Percentiles rank a stretch among this genome's conserved stretches.
Conservation (phyloP, 2,113 vertebrate genomes). For the Zosterops lateralis region DNA sequence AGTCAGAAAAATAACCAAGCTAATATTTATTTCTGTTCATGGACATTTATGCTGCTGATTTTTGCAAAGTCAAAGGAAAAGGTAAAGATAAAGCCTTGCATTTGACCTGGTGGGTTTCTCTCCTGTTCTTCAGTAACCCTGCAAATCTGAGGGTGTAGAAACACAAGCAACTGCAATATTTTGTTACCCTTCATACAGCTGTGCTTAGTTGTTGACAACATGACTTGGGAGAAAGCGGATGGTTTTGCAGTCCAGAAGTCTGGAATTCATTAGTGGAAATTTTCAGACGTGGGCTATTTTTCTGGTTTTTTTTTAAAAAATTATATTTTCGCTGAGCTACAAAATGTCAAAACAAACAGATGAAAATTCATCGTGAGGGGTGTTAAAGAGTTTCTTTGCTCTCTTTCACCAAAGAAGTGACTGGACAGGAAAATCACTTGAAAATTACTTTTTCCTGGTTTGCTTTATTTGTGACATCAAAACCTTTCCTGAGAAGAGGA, state of each 20-base stretch:
- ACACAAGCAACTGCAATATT: conserved; percentile 20
- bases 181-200: conserved; percentile 51
- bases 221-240: conserved; percentile 44
- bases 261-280: conserved; percentile 70
- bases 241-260: conserved; percentile 39
- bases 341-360: conserved; percentile 57
- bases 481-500: background rate
- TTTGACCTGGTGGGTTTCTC: background rate
- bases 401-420: conserved; percentile 7
- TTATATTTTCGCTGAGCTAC: conserved; percentile 35
- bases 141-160: background rate
- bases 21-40: background rate
- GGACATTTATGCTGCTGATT: background rate
- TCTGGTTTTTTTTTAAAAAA: background rate
- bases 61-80: background rate
- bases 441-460: background rate
- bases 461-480: background rate
- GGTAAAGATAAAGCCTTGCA: background rate
- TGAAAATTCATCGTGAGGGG: conserved; percentile 31
- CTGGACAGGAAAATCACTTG: background rate
- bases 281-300: conserved; percentile 37
- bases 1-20: background rate
- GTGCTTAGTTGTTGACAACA: conserved; percentile 60
- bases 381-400: conserved; percentile 43
- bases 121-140: background rate